Evolutionary conservation across 2,113 vertebrate species (phyloP).

Genomic region (Sphyrna mokarran): DNA sequence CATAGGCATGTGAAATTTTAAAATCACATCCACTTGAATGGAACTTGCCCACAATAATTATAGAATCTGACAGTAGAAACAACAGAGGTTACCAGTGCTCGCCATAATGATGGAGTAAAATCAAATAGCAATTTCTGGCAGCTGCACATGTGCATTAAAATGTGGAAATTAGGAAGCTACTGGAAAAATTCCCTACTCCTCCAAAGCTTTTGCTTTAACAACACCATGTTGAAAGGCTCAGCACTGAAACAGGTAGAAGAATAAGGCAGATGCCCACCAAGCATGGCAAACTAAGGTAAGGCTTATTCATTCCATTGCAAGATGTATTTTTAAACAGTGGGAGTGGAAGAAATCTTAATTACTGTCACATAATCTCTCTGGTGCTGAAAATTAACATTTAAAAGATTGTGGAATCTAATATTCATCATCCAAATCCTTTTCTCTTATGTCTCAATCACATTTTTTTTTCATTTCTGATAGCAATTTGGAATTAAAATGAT

Average conservation of each 20-base stretch:
- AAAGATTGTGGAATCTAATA: too few species aligned
- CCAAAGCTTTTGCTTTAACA: background rate
- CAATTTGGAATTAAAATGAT: too few species aligned
- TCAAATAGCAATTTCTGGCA: background rate
- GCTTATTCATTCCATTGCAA: background rate
- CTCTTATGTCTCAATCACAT: too few species aligned
- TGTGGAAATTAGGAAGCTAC: background rate
- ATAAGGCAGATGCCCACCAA: background rate
- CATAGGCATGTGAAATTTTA: background rate
- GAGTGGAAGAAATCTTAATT: too few species aligned
- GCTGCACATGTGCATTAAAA: background rate
- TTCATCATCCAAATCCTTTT: too few species aligned
- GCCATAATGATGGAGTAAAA: background rate
- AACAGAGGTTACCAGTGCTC: background rate
- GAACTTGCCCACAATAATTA: background rate
- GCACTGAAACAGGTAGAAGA: background rate
- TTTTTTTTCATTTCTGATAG: too few species aligned
- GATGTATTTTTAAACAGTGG: too few species aligned
- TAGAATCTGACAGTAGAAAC: background rate
- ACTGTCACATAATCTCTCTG: too few species aligned
- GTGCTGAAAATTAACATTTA: too few species aligned
- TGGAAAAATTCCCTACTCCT: background rate
- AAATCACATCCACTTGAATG: background rate
- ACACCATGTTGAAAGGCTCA: background rate
- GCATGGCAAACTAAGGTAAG: too few species aligned